A percentile compares a stretch with the other conserved stretches of the same genome.
Conservation (phyloP, 2,888 invertebrate species). For the Diplolepis rosae region DNA sequence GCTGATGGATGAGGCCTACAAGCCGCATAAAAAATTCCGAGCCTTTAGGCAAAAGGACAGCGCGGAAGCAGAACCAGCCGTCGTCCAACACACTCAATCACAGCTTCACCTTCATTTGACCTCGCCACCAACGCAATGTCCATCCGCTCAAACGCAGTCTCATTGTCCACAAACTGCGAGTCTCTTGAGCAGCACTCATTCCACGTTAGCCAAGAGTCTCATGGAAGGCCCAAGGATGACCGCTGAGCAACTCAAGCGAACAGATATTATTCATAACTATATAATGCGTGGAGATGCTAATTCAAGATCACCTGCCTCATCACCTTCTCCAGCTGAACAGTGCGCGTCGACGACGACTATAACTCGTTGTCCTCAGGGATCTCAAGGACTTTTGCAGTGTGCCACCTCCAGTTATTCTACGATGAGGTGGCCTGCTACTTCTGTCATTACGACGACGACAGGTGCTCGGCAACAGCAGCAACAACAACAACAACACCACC, state of each 20-base stretch:
- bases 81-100: slow-evolving; percentile 73
- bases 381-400: slow-evolving; percentile 67
- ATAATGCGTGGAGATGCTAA: slow-evolving; percentile 86
- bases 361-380: slow-evolving; percentile 68
- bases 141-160: slow-evolving; percentile 51
- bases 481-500: slow-evolving; percentile 65
- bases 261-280: slow-evolving; percentile 93
- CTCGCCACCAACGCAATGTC: slow-evolving; percentile 70
- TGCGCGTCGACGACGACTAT: slow-evolving; percentile 74
- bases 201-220: slow-evolving; percentile 90
- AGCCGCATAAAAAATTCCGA: slow-evolving; percentile 96
- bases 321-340: slow-evolving; percentile 75
- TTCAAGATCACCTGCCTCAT: slow-evolving; percentile 65
- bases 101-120: slow-evolving; percentile 75
- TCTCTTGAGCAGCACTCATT: slow-evolving; percentile 89
- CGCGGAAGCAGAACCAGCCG: slow-evolving; percentile 84
- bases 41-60: slow-evolving; percentile 87
- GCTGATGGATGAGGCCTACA: slow-evolving; percentile 95
- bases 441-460: slow-evolving; percentile 80
- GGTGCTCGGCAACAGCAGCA: slow-evolving; percentile 72
- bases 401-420: slow-evolving; percentile 63
- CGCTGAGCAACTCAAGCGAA: slow-evolving; percentile 92
- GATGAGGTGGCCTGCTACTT: slow-evolving; percentile 73
- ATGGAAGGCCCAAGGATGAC: slow-evolving; percentile 97
- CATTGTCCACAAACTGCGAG: slow-evolving; percentile 74